Conservation (phyloP, 2,888 invertebrate genomes). For the Lysandra coridon region DNA sequence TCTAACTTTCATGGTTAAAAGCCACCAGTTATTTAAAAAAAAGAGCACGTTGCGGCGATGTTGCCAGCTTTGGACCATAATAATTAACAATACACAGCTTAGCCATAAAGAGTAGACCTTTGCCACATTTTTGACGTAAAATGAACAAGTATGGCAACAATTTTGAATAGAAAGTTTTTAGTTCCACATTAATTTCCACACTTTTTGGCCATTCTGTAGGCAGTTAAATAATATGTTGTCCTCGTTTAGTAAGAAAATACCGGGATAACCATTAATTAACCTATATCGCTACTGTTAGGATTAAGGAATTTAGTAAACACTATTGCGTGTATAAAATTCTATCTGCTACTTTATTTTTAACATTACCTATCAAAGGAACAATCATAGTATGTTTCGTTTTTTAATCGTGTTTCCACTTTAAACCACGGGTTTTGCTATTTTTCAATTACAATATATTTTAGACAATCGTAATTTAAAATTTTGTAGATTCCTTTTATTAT, state of each 20-base stretch:
- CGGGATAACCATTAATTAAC: conserved; percentile 35
- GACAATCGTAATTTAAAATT: neutral
- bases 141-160: no score
- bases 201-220: no score
- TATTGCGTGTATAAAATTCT: conserved; percentile 46
- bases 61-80: neutral
- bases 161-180: no score
- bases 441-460: neutral
- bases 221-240: neutral
- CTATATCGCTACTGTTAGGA: conserved; percentile 48
- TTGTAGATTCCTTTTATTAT: neutral
- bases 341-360: conserved; percentile 40
- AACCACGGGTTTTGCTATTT: neutral
- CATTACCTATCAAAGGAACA: conserved; percentile 40
- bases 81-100: neutral
- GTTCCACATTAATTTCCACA: no score
- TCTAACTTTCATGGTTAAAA: conserved; percentile 38
- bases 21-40: neutral
- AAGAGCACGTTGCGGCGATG: neutral
- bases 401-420: neutral
- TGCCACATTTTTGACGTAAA: neutral
- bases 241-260: neutral
- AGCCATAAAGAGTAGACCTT: neutral
- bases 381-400: conserved; percentile 28
- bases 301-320: conserved; percentile 33